Base-by-base conservation (phyloP, 2,797 vertebrate genomes). In the Tamandua tetradactyla region DNA sequence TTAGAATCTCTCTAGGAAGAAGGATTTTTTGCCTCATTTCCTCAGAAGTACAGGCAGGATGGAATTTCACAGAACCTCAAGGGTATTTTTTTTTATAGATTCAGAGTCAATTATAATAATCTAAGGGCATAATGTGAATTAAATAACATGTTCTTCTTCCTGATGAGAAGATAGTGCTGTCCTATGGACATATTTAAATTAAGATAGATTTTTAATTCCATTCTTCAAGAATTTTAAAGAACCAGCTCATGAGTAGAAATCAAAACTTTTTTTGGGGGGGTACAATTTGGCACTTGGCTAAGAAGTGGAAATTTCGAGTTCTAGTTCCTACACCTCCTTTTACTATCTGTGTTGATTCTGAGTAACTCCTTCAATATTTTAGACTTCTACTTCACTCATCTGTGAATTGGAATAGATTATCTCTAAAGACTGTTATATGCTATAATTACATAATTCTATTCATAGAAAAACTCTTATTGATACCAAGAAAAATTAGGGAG, bases 201-300 rank as follows among this genome's bases (percentile, higher is more conserved):
- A 52, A 72, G 30, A 86, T 6, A 64, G 64, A 79, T 74, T 68
- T 47, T 90, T 30, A 42, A 61, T 59, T 61, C 2, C 1, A 22
- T 30, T 75, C 59, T 92, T 85, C 4, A 79, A 57, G 47, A 84
- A 66, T 42, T 82, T 84, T 55, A 61, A 91, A 86, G 57, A 87
- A 79, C 4, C 35, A 75, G 20, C 35, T 69, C n/a, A n/a, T 44
- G 22, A 32, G 3, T 23, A 42, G 82, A 72, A 83, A 68, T 40
- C 42, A 44, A 22, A 23, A 7, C 35, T 17, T 23, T 7, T 30
- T 11, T 57, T 86, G n/a, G n/a, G n/a, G n/a, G n/a, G n/a, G n/a
- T n/a, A 11, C 2, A 47, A 32, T 71, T 44, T 81, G 32, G 64
- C 27, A 81, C 47, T 32, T 71, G 68, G 57, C 32, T 47, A 17